These are phyloP conservation scores for Sturmia bella DNA, from an alignment of 2,888 invertebrate species.

Conservation along the genomic window DNA sequence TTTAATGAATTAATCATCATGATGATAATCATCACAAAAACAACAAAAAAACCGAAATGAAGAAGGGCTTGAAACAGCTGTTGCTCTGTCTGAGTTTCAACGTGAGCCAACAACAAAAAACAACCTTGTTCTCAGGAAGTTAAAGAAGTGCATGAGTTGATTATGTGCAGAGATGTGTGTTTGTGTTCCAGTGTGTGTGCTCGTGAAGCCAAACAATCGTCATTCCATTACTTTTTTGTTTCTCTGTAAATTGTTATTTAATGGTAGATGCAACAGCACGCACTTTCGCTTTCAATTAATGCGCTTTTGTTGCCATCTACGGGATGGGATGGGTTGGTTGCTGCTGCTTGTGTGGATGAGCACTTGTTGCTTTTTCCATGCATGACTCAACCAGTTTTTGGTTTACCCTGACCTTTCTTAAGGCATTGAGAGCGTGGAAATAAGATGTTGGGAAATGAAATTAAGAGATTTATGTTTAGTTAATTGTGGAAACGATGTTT, in stretches of 20 bases:
- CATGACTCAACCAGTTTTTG: neutral
- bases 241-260: slow-evolving; percentile 41
- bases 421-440: slow-evolving; percentile 8
- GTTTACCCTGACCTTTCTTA: slow-evolving; percentile 63
- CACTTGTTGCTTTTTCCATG: neutral
- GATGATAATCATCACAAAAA: slow-evolving; percentile 10
- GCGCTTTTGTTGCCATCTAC: neutral
- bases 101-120: slow-evolving; percentile 27
- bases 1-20: slow-evolving; percentile 22
- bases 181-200: no score
- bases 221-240: neutral
- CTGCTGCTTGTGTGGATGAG: neutral
- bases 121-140: slow-evolving; percentile 37
- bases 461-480: no score
- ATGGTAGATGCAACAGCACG: slow-evolving; percentile 51
- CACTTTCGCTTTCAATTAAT: slow-evolving; percentile 54
- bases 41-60: slow-evolving; percentile 4
- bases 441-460: no score
- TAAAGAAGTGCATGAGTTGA: neutral
- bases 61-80: slow-evolving; percentile 36
- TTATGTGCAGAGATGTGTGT: no score
- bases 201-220: neutral
- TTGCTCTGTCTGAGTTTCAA: neutral
- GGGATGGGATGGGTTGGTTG: neutral
- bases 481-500: no score